Percentiles rank a stretch among this genome's conserved stretches.
phyloP scores from a whole-genome alignment of 2,797 vertebrate genomes.

The Argya squamiceps region DNA sequence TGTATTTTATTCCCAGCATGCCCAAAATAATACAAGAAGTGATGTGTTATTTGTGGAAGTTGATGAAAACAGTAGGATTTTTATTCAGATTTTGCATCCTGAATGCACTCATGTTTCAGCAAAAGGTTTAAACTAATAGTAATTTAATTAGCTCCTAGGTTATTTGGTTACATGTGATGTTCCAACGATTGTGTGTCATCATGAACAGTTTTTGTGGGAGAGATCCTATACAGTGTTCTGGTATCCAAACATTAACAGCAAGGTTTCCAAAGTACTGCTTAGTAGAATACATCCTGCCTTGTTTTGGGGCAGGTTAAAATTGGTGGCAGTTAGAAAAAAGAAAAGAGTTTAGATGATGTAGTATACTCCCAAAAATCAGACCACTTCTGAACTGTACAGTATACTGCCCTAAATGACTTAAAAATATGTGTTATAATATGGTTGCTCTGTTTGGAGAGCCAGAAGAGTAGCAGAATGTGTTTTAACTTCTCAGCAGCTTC shows the following conservation, averaged over 20 bases:
- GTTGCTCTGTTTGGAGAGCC: not conserved
- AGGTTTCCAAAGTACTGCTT: not conserved
- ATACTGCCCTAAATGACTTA: not conserved
- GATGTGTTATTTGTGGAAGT: not conserved
- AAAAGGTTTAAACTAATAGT: not conserved
- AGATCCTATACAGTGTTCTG: not conserved
- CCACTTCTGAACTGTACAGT: not conserved
- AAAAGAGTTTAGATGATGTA: not conserved
- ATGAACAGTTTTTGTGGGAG: not conserved
- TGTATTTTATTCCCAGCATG: not conserved
- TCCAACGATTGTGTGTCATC: not conserved
- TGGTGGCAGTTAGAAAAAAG: not conserved
- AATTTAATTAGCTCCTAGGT: not conserved
- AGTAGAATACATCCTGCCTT: not conserved
- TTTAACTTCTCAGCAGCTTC: not conserved
- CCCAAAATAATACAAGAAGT: not conserved
- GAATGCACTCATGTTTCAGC: not conserved
- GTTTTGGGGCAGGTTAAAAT: no score
- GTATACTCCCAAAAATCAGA: not conserved
- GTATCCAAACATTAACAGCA: not conserved
- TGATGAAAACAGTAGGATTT: not conserved
- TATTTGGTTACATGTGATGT: not conserved
- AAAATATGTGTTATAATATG: not conserved
- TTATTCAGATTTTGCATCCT: not conserved
- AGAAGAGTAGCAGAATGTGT: not conserved